Percentiles rank a stretch among this genome's conserved stretches.
Evolutionary conservation across 1,140 invertebrate genomes (phyloP).

Genomic region (Trypoxylus dichotomus): DNA sequence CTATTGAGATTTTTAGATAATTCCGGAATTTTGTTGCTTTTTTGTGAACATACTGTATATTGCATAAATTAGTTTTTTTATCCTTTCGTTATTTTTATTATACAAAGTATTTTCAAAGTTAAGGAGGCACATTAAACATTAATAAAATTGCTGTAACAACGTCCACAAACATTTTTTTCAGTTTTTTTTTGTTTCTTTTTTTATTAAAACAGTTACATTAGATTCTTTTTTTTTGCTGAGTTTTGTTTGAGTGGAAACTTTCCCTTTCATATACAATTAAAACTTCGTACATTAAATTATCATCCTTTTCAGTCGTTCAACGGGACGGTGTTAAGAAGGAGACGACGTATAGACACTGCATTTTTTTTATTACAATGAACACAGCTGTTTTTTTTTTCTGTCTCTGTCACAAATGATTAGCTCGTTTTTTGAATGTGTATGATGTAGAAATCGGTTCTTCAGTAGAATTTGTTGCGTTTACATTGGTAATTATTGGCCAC

Average conservation of each 20-base stretch:
- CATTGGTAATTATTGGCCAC: neutral
- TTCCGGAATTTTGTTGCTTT: no score
- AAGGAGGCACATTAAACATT: constrained; percentile 22
- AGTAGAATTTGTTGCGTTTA: neutral
- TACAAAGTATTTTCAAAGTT: constrained; percentile 24
- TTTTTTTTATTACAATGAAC: neutral
- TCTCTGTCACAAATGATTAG: neutral
- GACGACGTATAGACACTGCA: neutral
- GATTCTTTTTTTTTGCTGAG: neutral
- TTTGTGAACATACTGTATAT: neutral
- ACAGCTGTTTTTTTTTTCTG: neutral
- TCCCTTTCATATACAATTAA: no score
- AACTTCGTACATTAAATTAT: neutral
- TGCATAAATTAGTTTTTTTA: neutral
- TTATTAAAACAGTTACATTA: neutral
- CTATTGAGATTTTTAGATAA: neutral
- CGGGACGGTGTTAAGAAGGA: neutral
- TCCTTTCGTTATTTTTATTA: neutral
- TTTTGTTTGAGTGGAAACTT: neutral
- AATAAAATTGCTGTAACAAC: constrained; percentile 25
- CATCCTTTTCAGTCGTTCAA: neutral
- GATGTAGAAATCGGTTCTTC: neutral
- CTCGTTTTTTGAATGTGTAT: neutral
- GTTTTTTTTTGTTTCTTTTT: neutral
- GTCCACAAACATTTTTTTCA: neutral